Percentiles rank a stretch among this genome's conserved stretches.
These are phyloP conservation scores for Allygus modestus DNA, from an alignment of 2,888 invertebrate species.

Conservation along the genomic window DNA sequence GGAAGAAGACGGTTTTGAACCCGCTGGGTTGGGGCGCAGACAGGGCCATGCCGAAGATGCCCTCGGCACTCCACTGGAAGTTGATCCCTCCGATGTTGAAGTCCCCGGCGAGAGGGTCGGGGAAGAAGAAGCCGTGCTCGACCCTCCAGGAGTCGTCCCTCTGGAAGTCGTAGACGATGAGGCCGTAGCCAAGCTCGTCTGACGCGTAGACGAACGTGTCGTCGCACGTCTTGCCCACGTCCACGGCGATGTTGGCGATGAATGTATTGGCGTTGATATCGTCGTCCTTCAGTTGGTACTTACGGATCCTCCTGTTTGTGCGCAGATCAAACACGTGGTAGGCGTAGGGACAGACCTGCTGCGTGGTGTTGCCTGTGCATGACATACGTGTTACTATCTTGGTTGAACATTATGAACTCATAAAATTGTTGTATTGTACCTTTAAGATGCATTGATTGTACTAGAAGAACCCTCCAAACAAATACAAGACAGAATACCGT, in stretches of 20 bases:
- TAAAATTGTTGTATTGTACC: no score
- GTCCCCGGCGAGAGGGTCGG: slow-evolving; percentile 81
- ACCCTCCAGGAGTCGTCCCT: slow-evolving; percentile 89
- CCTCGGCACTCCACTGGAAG: slow-evolving; percentile 91
- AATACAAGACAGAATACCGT: no score
- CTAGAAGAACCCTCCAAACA: no score
- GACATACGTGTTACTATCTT: no score
- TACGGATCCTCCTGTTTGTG: slow-evolving; percentile 83
- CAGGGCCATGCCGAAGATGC: slow-evolving; percentile 87
- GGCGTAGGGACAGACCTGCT: slow-evolving; percentile 88
- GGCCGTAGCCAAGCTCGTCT: slow-evolving; percentile 89
- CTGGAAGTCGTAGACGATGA: slow-evolving; percentile 88
- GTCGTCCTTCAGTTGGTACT: slow-evolving; percentile 75
- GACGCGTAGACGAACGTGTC: slow-evolving; percentile 89
- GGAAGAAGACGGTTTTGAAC: slow-evolving; percentile 85
- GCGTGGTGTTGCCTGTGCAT: slow-evolving; percentile 79
- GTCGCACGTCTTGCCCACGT: slow-evolving; percentile 85
- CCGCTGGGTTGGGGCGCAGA: slow-evolving; percentile 83
- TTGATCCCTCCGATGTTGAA: slow-evolving; percentile 78
- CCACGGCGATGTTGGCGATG: slow-evolving; percentile 92
- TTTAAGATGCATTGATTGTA: no score
- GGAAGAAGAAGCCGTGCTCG: slow-evolving; percentile 87
- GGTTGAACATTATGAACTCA: no score
- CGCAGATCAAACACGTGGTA: slow-evolving; percentile 87
- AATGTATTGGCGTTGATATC: slow-evolving; percentile 88